Conservation (phyloP, 2,113 vertebrate genomes). For the Barnardius zonarius region DNA sequence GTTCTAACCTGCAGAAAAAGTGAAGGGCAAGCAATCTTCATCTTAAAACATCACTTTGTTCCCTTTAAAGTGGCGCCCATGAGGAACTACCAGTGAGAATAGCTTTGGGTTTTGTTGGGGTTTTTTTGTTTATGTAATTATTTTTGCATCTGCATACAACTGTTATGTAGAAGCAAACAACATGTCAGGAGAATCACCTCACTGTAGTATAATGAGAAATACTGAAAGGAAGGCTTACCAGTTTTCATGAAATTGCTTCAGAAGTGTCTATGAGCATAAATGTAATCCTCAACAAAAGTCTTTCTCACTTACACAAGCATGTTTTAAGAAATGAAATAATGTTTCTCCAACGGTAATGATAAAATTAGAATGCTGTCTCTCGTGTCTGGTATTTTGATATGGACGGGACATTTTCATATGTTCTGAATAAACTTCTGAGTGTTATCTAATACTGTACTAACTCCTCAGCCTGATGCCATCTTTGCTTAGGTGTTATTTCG, state of each 20-base stretch:
- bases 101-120: background rate
- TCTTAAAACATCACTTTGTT: background rate
- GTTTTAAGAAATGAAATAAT: background rate
- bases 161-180: background rate
- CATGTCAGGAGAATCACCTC: background rate
- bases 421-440: background rate
- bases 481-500: background rate
- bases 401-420: background rate
- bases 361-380: background rate
- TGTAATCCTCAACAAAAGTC: background rate
- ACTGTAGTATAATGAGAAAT: background rate
- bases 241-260: background rate
- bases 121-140: background rate
- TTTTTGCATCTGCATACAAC: background rate
- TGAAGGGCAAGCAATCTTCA: background rate
- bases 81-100: background rate
- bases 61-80: background rate
- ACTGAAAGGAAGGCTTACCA: background rate
- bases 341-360: background rate
- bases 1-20: background rate
- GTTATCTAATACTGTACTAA: background rate
- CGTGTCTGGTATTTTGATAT: background rate
- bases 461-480: background rate
- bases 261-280: background rate
- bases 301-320: background rate